Conservation (phyloP, 2,797 vertebrate genomes). For the Lithobates sylvaticus region DNA sequence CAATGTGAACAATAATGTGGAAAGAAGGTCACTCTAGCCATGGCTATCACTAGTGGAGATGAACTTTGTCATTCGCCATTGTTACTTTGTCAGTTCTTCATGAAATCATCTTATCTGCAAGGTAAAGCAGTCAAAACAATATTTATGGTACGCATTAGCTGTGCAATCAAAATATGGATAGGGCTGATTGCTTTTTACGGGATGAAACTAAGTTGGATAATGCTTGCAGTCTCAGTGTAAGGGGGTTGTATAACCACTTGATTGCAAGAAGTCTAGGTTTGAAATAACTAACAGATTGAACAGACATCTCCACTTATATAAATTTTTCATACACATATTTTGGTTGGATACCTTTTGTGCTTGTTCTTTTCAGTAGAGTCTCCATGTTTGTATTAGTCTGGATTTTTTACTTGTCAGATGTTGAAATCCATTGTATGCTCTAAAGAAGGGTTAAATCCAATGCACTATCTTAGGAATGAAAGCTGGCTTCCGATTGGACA, state of each 20-base stretch:
- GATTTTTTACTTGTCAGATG: no score
- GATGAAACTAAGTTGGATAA: neutral
- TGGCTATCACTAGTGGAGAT: neutral
- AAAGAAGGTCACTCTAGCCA: neutral
- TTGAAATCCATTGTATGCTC: no score
- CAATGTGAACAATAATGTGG: constrained; percentile 19
- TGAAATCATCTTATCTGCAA: constrained; percentile 2
- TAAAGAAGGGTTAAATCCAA: no score
- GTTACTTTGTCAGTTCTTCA: constrained; percentile 1
- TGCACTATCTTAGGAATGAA: neutral
- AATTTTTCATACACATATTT: neutral
- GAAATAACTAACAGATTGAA: neutral
- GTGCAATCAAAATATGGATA: no score
- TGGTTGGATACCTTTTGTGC: no score
- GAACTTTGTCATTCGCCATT: constrained; percentile 1
- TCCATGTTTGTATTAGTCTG: no score
- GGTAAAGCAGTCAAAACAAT: neutral
- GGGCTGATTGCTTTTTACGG: no score
- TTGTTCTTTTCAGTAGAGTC: no score
- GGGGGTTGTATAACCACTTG: neutral
- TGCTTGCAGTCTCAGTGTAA: neutral
- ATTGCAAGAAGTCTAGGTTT: neutral
- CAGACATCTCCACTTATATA: neutral
- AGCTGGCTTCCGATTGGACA: neutral
- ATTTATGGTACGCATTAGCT: no score